Conservation (phyloP, 2,888 invertebrate species). For the Stenodera caucasica region DNA sequence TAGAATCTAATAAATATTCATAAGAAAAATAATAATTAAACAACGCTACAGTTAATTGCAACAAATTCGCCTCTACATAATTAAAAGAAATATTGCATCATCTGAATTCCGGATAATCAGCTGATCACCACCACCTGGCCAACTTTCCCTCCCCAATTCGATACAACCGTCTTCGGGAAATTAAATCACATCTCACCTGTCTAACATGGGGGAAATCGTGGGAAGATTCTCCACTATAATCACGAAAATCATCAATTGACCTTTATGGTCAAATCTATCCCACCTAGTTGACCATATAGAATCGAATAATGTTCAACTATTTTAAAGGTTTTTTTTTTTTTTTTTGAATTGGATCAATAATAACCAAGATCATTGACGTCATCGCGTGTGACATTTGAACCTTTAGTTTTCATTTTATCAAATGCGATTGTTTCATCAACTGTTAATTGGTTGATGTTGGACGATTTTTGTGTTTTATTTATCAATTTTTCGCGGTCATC, state of each 20-base stretch:
- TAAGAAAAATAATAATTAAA: slow-evolving; percentile 10
- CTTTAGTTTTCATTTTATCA: slow-evolving; percentile 18
- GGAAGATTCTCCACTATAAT: slow-evolving; percentile 27
- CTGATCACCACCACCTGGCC: too few relatives aligned
- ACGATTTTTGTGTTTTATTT: neutral
- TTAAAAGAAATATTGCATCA: too few relatives aligned
- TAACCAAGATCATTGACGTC: slow-evolving; percentile 42
- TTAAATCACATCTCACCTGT: slow-evolving; percentile 19
- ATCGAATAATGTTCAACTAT: slow-evolving; percentile 31
- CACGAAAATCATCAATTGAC: slow-evolving; percentile 34
- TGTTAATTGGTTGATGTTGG: neutral
- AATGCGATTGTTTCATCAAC: slow-evolving; percentile 3
- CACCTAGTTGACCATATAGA: slow-evolving; percentile 24
- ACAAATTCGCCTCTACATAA: neutral
- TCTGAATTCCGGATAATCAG: too few relatives aligned
- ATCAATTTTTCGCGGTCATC: neutral
- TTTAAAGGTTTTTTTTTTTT: too few relatives aligned
- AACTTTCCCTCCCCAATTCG: too few relatives aligned
- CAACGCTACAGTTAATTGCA: slow-evolving; percentile 6
- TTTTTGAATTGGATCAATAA: slow-evolving; percentile 42
- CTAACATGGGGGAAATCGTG: slow-evolving; percentile 27
- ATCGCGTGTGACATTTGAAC: slow-evolving; percentile 41
- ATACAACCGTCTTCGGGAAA: neutral
- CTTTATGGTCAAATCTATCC: slow-evolving; percentile 30
- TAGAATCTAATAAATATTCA: slow-evolving; percentile 33